Evolutionary conservation across 2,113 vertebrate species (phyloP).

Genomic region (Rhinopomastus cyanomelas): DNA sequence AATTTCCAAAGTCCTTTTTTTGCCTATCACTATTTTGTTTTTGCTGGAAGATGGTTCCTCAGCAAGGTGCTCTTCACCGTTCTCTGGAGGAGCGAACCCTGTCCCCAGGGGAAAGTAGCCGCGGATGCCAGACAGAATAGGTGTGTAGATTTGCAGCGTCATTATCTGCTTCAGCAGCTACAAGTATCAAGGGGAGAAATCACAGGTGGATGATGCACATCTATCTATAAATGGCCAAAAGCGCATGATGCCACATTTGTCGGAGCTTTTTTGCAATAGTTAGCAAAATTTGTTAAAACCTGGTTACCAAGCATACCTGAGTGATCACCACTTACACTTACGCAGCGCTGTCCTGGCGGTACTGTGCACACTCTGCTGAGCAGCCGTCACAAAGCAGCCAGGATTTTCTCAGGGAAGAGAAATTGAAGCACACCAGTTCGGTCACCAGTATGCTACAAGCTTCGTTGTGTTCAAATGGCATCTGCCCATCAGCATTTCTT

Average conservation of each 20-base stretch:
- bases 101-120: neutral
- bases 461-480: neutral
- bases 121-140: neutral
- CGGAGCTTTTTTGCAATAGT: neutral
- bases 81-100: neutral
- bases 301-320: neutral
- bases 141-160: constrained; percentile 12
- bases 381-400: neutral
- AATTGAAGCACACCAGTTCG: neutral
- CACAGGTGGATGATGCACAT: neutral
- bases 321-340: neutral
- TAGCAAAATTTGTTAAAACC: constrained; percentile 44
- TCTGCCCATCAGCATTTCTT: neutral
- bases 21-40: neutral
- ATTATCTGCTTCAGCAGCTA: constrained; percentile 31
- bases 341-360: neutral
- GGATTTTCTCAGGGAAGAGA: constrained; percentile 9
- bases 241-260: neutral
- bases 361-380: neutral
- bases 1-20: neutral
- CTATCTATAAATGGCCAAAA: constrained; percentile 2
- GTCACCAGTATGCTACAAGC: neutral
- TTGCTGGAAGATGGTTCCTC: neutral
- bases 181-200: constrained; percentile 23
- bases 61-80: neutral